Base-by-base conservation (phyloP, 2,797 vertebrate genomes). In the Momotus momota region DNA sequence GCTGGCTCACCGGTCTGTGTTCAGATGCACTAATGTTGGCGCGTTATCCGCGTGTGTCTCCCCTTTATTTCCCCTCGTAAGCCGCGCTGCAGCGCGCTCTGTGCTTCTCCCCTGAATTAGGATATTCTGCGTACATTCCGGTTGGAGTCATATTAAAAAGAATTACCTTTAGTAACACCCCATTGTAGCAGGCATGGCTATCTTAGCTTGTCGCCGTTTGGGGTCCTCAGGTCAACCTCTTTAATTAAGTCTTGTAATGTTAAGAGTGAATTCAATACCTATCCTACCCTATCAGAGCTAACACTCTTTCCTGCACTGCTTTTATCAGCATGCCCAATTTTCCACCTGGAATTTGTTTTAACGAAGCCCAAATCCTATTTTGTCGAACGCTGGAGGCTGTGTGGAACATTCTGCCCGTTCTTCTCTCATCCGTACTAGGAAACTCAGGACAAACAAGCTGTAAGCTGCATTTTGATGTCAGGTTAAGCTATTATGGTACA, bases 291-390 rank as follows among this genome's bases (percentile, higher is more conserved):
- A 95, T 96, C 96, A 95, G 92, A 91, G 88, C 95, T 94, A 95
- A 91, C 92, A 87, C 94, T 95, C 95, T 97, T 96, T 80, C 89
- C 93, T 92, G 90, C 66, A 16, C 91, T 80, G 92, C 97, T 93
- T 97, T 97, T 97, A 97, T 97, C 96, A 97, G 95, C 90, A 70
- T 81, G 93, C 94, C 96, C 93, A 95, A 94, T 96, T 96, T 96
- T 96, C 93, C 96, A 97, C 96, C 94, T 96, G 96, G 95, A 97
- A 96, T 96, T 97, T 96, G 94, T 96, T 97, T 94, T 94, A 96
- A 96, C 75, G 81, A 95, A 96, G 88, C 95, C 95, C 90, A 97
- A 96, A 96, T 94, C 96, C 96, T 92, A 93, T 97, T 96, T 95
- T 89, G 94, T 70, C 2, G 23, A 82, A 4, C 0, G 90, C 94